Base-by-base conservation (phyloP, 1,140 invertebrate genomes). In the Diabrotica virgifera region DNA sequence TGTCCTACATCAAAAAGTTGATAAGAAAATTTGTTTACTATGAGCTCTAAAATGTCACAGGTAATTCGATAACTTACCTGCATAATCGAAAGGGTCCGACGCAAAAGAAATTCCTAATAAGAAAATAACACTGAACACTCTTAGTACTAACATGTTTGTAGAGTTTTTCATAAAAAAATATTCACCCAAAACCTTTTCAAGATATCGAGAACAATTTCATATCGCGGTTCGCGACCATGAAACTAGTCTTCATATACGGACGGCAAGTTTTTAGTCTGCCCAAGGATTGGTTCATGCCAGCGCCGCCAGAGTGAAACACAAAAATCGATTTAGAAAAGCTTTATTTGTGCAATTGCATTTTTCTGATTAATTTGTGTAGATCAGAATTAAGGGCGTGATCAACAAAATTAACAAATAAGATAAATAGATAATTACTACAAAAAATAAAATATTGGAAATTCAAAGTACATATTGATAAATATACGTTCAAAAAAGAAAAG, bases 71-170 rank as follows among this genome's bases (percentile, higher is more conserved):
- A 38, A 60, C 59, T 60, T 50, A 60, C 59, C 59, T 60, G 59
- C 40, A 52, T 52, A 60, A 36, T 60, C 59, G 59, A 60, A 60
- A 13, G 59, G 36, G 24, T 60, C 59, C 59, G 59, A 60, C 36
- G 59, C 59, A 11, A 35, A 11, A 14, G 40, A 36, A 12, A 36
- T 11, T 60, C 59, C 59, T 5, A 51, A 12, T 7, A 60, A 38
- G 59, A 60, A 36, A 14, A 60, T 24, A 50, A 12, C 59, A 60
- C 59, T 60, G 59, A 60, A 60, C 59, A 60, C 40, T 52, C 14
- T 40, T 50, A 50, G 13, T 38, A 60, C 59, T 60, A 52, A 52
- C 59, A 60, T 60, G 59, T 60, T 38, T 60, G 24, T 60, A 36
- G 5, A 36, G 46, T 51, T 60, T 59, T 60, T 36, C 24, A n/a